Evolutionary conservation across 2,888 invertebrate genomes (phyloP), one percentile per base, ranked within the genome.

Genomic region (Pristionchus entomophagus): DNA sequence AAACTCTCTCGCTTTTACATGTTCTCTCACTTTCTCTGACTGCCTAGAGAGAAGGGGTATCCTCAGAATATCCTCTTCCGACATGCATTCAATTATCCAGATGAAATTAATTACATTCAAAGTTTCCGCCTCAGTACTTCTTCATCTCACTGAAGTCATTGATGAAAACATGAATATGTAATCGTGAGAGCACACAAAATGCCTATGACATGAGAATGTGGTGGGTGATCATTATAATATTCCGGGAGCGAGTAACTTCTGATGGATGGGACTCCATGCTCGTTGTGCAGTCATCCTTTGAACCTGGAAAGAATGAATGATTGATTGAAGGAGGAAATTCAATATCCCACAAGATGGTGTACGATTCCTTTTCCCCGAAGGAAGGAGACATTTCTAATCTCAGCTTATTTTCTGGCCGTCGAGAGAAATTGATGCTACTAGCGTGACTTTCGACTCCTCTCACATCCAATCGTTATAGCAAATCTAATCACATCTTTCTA

Each of bases 271-370:
- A 80, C 78, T 80, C 78, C 78, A 80, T 3, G 49, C 49, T 1
- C 78, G 49, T 35, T 80, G 78, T 51, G 78, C 35, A 19, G 78
- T 80, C 78, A 80, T 80, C 26, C 49, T 32, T 22, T 51, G 51
- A 2, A 80, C 78, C 78, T 80, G 51, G 6, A 35, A 80, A 32
- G 22, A 26, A 29, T 59, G 1, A 17, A 38, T 19, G 3, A 29
- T 29, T 19, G 29, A 59, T 29, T n/a, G n/a, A n/a, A n/a, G n/a
- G n/a, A n/a, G n/a, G n/a, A n/a, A n/a, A n/a, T n/a, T n/a, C 26
- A 29, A 59, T 29, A 29, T 29, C 26, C 22, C 56, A 56, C 26
- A 10, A 59, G 29, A 19, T 26, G 51, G 22, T 29, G 56, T n/a
- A 1, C 22, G 56, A 56, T 56, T 56, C 56, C 26, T 56, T 26